These are phyloP conservation scores for Hemibagrus wyckioides DNA, from an alignment of 2,113 vertebrate genomes.

Conservation along the genomic window DNA sequence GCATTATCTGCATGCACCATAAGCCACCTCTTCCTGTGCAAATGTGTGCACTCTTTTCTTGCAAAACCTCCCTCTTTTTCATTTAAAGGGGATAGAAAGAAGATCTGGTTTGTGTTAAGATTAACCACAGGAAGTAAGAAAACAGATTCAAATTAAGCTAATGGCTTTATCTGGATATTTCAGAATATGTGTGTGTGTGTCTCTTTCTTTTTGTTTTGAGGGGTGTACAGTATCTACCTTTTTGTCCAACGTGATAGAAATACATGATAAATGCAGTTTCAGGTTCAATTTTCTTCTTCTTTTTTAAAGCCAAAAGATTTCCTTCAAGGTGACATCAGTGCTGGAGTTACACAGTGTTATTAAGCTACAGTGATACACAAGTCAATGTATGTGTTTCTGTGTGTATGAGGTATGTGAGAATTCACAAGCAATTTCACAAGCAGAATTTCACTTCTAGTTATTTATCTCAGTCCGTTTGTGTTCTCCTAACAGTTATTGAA, in stretches of 20 bases:
- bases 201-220: not conserved
- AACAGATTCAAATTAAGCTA: constrained; percentile 19
- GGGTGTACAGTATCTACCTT: not conserved
- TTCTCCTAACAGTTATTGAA: not conserved
- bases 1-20: constrained; percentile 48
- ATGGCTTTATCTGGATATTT: constrained; percentile 1
- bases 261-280: not conserved
- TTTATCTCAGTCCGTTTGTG: not conserved
- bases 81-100: constrained; percentile 22
- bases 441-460: not conserved
- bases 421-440: not conserved
- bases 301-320: not conserved
- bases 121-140: constrained; percentile 52
- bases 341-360: not conserved
- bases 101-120: constrained; percentile 7
- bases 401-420: not conserved
- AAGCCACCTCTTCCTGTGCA: constrained; percentile 41
- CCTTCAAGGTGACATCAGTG: not conserved
- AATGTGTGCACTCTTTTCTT: constrained; percentile 20
- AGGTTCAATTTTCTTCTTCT: too few relatives aligned
- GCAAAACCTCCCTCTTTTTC: constrained; percentile 27
- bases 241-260: not conserved
- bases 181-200: not conserved
- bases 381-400: not conserved
- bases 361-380: not conserved